A percentile compares a stretch with the other conserved stretches of the same genome.
Evolutionary conservation across 2,888 invertebrate species (phyloP).

Genomic region (Euproctis similis): DNA sequence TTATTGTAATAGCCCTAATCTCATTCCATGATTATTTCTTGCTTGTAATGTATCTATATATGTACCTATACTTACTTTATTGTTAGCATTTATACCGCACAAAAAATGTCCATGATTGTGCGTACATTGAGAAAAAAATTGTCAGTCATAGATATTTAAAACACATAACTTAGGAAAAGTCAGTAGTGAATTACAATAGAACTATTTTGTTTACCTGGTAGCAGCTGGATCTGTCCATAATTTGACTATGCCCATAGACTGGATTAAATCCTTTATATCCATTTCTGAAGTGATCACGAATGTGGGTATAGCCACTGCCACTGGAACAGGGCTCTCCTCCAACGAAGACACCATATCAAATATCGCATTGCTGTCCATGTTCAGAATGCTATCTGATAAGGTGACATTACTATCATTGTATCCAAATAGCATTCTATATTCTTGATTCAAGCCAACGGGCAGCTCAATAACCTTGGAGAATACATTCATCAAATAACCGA

Average conservation of each 20-base stretch:
- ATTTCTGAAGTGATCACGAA: conserved; percentile 14
- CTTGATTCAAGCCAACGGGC: conserved; percentile 15
- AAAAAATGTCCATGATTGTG: too few species aligned
- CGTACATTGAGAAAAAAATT: too few species aligned
- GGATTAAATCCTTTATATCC: conserved; percentile 17
- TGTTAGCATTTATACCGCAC: too few species aligned
- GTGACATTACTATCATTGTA: neutral
- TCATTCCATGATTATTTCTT: too few species aligned
- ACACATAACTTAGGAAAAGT: too few species aligned
- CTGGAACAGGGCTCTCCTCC: conserved; percentile 7
- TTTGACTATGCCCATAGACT: conserved; percentile 15
- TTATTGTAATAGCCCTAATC: too few species aligned
- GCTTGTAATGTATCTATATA: too few species aligned
- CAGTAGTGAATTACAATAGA: too few species aligned
- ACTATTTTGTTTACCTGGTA: conserved; percentile 15
- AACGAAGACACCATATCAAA: conserved; percentile 9
- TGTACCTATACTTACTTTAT: too few species aligned
- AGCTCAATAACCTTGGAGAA: conserved; percentile 17
- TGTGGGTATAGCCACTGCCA: conserved; percentile 22
- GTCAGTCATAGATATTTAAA: too few species aligned
- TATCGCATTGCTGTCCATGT: neutral
- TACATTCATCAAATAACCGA: conserved; percentile 6
- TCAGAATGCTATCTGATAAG: neutral
- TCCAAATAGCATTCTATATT: conserved; percentile 18
- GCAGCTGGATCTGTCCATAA: conserved; percentile 17